Evolutionary conservation across 2,888 invertebrate genomes (phyloP).

Genomic region (Morinoia aosen): DNA sequence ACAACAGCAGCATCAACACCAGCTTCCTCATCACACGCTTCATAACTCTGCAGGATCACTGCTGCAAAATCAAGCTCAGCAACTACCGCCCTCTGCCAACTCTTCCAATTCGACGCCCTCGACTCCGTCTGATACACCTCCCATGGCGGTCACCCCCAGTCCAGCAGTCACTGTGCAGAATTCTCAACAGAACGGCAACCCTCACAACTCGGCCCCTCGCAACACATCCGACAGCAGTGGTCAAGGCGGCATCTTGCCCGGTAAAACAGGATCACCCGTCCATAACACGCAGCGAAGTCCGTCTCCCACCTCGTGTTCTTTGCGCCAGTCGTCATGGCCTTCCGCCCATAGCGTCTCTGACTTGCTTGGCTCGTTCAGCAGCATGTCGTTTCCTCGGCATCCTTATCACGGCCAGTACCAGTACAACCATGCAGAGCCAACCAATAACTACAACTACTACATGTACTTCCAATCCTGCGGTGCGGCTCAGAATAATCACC

Average conservation of each 20-base stretch:
- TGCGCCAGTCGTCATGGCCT: constrained; percentile 70
- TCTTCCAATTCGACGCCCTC: constrained; percentile 53
- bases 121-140: constrained; percentile 54
- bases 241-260: constrained; percentile 65
- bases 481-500: constrained; percentile 57
- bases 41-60: not conserved
- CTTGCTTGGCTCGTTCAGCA: constrained; percentile 73
- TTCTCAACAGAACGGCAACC: not conserved
- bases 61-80: constrained; percentile 34
- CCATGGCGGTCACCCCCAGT: constrained; percentile 58
- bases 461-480: constrained; percentile 68
- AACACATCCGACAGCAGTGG: not conserved
- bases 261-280: constrained; percentile 61
- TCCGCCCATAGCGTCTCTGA: constrained; percentile 71
- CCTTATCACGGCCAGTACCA: constrained; percentile 57
- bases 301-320: constrained; percentile 58
- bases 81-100: constrained; percentile 56
- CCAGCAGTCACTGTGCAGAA: not conserved
- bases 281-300: constrained; percentile 65
- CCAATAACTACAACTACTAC: constrained; percentile 68
- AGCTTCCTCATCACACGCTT: not conserved
- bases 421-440: constrained; percentile 49
- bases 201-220: not conserved
- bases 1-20: constrained; percentile 2
- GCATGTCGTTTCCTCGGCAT: constrained; percentile 70